Base-by-base conservation (phyloP, 2,113 vertebrate species). In the Burhinus oedicnemus region DNA sequence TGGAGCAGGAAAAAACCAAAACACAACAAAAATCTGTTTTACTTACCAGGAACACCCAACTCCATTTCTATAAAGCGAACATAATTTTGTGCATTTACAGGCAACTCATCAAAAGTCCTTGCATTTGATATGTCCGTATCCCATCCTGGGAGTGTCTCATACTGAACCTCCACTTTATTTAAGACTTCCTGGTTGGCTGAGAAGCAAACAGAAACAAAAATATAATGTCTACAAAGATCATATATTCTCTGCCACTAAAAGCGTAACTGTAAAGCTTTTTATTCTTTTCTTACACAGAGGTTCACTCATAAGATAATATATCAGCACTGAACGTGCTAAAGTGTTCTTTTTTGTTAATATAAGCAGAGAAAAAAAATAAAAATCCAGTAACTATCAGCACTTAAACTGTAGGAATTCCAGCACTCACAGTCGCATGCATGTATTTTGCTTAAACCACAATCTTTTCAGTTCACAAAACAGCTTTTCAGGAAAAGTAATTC, bases 181-280 rank as follows among this genome's bases (percentile, higher is more conserved):
- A 99, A 97, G 97, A 99, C 98, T 98, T 99, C 99, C 44, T 99
- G 99, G 98, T 99, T 99, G 97, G 99, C 99, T 99, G 96, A 88
- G 78, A 92, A 96, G 51, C 25, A 97, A 97, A 85, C 30, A 96
- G 21, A 91, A 93, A 94, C 40, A 94, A 62, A 65, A 49, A n/a
- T 54, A 62, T 38, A 64, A 89, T 44, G 57, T 52, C 52, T 9
- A 45, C 8, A 8, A 44, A 40, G 36, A 29, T 29, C 44, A n/a
- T 30, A 44, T 11, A 32, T 68, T 89, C 32, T 52, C 44, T 44
- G 44, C 15, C 55, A 44, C 60, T 45, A 72, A 83, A 87, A 21
- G 66, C 4, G 4, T 6, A 91, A 29, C 11, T 49, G 27, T 45
- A 93, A 83, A 45, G 22, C 25, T 72, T 92, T 91, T 79, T 58